Percentiles rank a stretch among this genome's conserved stretches.
These are phyloP conservation scores for Drosophila emarginata DNA, from an alignment of 2,888 invertebrate species.

Conservation along the genomic window DNA sequence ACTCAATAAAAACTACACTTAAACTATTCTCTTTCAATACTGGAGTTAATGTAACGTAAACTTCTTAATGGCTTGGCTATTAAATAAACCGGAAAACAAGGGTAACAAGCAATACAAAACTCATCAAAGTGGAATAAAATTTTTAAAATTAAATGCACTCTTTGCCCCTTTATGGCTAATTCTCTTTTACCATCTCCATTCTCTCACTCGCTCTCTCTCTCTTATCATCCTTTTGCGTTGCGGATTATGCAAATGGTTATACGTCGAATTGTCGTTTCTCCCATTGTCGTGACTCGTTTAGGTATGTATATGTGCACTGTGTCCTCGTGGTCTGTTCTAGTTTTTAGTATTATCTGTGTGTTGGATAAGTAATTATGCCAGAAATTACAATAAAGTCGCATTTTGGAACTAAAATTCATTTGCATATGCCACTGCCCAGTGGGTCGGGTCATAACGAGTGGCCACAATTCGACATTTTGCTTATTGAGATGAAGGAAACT, in stretches of 20 bases:
- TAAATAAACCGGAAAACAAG: neutral
- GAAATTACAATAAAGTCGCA: constrained; percentile 54
- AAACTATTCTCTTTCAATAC: neutral
- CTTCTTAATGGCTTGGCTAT: constrained; percentile 5
- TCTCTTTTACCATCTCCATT: constrained; percentile 5
- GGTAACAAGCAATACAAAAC: constrained; percentile 11
- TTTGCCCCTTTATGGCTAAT: constrained; percentile 33
- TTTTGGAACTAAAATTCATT: constrained; percentile 41
- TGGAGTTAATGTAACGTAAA: neutral
- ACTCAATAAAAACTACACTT: neutral
- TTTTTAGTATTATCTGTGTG: constrained; percentile 51
- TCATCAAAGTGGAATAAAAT: constrained; percentile 36
- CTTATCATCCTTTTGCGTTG: constrained; percentile 19
- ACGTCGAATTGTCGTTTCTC: constrained; percentile 19
- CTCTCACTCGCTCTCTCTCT: neutral
- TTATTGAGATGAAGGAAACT: constrained; percentile 20
- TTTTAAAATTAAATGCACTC: constrained; percentile 43
- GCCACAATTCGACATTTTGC: constrained; percentile 45
- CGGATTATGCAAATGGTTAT: constrained; percentile 57
- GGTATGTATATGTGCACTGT: neutral
- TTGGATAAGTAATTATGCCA: constrained; percentile 66
- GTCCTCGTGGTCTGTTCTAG: constrained; percentile 33
- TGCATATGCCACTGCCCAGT: constrained; percentile 42
- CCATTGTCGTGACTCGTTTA: constrained; percentile 14
- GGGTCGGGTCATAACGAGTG: constrained; percentile 32